These are phyloP conservation scores for Isaurus tuberculatus DNA, from an alignment of 92 coral and sea anemone species.

Conservation along the genomic window DNA sequence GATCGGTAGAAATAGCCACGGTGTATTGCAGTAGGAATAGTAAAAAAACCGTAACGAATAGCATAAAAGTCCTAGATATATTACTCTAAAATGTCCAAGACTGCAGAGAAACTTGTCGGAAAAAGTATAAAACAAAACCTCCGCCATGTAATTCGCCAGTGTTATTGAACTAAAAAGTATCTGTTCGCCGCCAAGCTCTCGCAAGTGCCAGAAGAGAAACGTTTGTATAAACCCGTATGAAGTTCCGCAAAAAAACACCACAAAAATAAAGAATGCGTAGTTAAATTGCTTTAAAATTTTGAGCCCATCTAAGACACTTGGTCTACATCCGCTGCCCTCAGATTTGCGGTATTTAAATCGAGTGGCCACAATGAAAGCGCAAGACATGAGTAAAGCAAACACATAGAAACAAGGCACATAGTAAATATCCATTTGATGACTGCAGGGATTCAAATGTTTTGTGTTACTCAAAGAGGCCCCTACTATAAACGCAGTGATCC, in stretches of 20 bases:
- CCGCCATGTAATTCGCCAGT: conserved; percentile 85
- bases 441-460: conserved; percentile 87
- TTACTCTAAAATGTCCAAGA: conserved; percentile 87
- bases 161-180: conserved; percentile 89
- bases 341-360: conserved; percentile 79
- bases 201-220: conserved; percentile 94
- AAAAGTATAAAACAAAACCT: conserved; percentile 78
- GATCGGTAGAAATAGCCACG: conserved; percentile 95
- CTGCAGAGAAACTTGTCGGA: conserved; percentile 85
- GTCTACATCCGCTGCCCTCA: conserved; percentile 67
- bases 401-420: conserved; percentile 92
- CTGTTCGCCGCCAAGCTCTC: conserved; percentile 94
- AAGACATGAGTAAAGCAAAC: conserved; percentile 80
- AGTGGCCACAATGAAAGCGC: conserved; percentile 86
- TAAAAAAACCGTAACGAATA: conserved; percentile 94
- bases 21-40: conserved; percentile 90
- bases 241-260: conserved; percentile 96
- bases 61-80: conserved; percentile 90
- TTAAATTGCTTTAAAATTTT: conserved; percentile 75
- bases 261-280: conserved; percentile 84
- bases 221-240: conserved; percentile 97
- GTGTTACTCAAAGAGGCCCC: conserved; percentile 90
- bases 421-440: conserved; percentile 84
- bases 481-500: conserved; percentile 86
- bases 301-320: conserved; percentile 70